Percentiles rank a stretch among this genome's conserved stretches.
phyloP scores from a whole-genome alignment of 2,113 vertebrate genomes.

The Channa argus region DNA sequence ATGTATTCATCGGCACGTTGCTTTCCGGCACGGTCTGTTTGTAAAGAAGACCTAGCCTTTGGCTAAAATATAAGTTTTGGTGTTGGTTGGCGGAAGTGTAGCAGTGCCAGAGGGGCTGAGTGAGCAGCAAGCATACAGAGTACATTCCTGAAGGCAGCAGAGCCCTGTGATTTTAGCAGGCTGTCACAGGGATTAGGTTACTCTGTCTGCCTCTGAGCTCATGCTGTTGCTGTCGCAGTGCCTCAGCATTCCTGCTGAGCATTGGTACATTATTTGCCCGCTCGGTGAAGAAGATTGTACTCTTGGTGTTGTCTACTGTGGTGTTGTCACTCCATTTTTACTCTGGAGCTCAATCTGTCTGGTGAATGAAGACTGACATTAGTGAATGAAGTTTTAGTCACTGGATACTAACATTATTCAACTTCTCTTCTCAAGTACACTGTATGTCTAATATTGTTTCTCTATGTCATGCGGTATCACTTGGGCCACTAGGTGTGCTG shows the following conservation, averaged over 20 bases:
- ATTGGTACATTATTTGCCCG: conserved; percentile 29
- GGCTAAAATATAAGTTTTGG: conserved; percentile 65
- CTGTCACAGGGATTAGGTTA: conserved; percentile 83
- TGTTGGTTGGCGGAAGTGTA: conserved; percentile 67
- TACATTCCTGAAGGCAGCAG: conserved; percentile 80
- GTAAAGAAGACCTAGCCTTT: conserved; percentile 23
- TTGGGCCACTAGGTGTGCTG: conserved; percentile 57
- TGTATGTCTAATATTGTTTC: not conserved
- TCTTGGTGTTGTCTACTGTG: not conserved
- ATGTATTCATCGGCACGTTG: not conserved
- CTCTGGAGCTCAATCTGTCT: not conserved
- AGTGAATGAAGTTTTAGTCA: not conserved
- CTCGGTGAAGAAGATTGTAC: conserved; percentile 19
- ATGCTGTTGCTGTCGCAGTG: conserved; percentile 70
- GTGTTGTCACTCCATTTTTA: conserved; percentile 24
- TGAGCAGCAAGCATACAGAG: conserved; percentile 69
- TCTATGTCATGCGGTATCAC: conserved; percentile 2
- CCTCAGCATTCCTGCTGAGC: conserved; percentile 56
- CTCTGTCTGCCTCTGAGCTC: conserved; percentile 78
- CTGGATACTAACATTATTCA: not conserved
- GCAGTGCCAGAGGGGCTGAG: conserved; percentile 70
- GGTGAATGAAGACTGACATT: not conserved
- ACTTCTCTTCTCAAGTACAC: not conserved
- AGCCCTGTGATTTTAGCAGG: conserved; percentile 82
- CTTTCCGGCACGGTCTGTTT: conserved; percentile 11